Evolutionary conservation across 1,140 invertebrate species (phyloP).

Genomic region (Zelostemma sp.): DNA sequence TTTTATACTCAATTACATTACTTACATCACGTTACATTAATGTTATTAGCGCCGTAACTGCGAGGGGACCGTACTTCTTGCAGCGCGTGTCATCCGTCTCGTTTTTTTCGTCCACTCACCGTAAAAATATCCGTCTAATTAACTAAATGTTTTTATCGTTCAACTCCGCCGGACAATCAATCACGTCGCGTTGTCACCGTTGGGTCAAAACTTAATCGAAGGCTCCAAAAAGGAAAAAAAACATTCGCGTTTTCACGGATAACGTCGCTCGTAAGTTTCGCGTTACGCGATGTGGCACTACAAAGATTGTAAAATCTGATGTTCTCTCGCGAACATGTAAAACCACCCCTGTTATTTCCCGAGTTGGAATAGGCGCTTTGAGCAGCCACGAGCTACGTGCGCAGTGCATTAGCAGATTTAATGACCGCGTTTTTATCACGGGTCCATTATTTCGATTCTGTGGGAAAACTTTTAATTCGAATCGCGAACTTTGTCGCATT

Average conservation of each 20-base stretch:
- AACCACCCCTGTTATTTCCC: too few species aligned
- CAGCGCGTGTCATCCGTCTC: background rate
- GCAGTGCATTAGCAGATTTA: slow-evolving; percentile 60
- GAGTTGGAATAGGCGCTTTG: too few species aligned
- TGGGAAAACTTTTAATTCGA: slow-evolving; percentile 51
- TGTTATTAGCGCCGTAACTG: slow-evolving; percentile 54
- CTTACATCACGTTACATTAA: slow-evolving; percentile 58
- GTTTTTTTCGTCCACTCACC: slow-evolving; percentile 16
- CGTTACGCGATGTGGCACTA: too few species aligned
- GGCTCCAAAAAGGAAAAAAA: too few species aligned
- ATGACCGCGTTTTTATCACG: slow-evolving; percentile 54
- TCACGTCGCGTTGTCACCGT: too few species aligned
- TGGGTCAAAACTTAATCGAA: too few species aligned
- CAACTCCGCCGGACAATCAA: slow-evolving; percentile 1
- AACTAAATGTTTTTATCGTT: slow-evolving; percentile 14
- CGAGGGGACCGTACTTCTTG: slow-evolving; percentile 16
- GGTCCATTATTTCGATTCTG: slow-evolving; percentile 58
- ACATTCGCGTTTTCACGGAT: too few species aligned
- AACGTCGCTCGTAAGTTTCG: too few species aligned
- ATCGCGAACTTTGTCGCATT: too few species aligned
- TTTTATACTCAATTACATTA: slow-evolving; percentile 60
- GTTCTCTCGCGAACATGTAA: too few species aligned
- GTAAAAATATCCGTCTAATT: slow-evolving; percentile 20
- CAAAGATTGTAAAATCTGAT: too few species aligned
- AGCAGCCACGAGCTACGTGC: slow-evolving; percentile 30